Base-by-base conservation (phyloP, 2,888 invertebrate species). In the Drosophila meridionalis region DNA sequence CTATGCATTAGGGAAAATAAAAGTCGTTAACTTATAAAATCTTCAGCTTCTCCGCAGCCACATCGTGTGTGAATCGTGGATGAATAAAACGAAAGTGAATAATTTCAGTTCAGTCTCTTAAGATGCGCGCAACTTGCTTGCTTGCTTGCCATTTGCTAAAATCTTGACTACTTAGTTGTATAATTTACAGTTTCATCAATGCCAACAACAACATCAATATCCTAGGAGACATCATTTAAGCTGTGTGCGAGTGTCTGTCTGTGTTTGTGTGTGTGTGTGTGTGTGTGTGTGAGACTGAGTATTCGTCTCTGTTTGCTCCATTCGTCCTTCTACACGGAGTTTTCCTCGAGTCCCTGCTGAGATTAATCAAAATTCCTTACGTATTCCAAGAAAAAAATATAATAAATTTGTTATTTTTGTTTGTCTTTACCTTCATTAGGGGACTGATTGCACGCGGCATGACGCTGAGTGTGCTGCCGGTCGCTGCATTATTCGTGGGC, bases 401-500 rank as follows among this genome's bases (percentile, higher is more conserved):
- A n/a, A 30, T 36, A 9, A 34, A 57, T 62, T 36, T 42, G 3
- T 11, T 34, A 30, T 61, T 43, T 34, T 28, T 4, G 26, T 9
- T 47, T 26, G 30, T 6, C 52, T 67, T 80, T 85, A 93, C 93
- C 92, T 92, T 92, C 92, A 93, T 93, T 73, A 93, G 84, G 48
- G 93, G 93, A 90, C 93, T 93, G 71, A 93, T 90, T 56, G 92
- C 91, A 28, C 92, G 79, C 30, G 93, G 93, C 90, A 91, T 81
- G 34, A 88, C 87, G 65, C 90, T 90, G 50, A 87, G 74, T 14
- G 85, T 83, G 69, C 88, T 88, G 72, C 89, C 85, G 8, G 82
- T 81, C 30, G 80, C 58, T 38, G 88, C 60, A 34, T 45, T 78
- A 45, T 82, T 78, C 36, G 86, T 76, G 69, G 92, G 89, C 73